Conservation (phyloP, 2,797 vertebrate species). For the Hoplostethus atlanticus region DNA sequence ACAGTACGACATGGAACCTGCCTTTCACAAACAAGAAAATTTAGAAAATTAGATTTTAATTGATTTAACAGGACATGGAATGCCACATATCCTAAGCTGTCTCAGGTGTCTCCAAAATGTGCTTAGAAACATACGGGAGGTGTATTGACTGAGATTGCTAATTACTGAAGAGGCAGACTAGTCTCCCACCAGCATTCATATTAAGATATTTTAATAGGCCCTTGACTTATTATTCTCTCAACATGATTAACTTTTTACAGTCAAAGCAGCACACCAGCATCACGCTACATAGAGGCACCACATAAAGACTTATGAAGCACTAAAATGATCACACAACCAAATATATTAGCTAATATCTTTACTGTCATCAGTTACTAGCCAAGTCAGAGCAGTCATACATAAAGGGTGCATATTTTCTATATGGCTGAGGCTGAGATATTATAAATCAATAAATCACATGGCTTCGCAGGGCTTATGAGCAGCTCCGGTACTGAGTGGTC, state of each 20-base stretch:
- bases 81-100: conserved; percentile 8
- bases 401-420: conserved; percentile 4
- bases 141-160: conserved; percentile 25
- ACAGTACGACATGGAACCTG: conserved; percentile 25
- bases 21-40: conserved; percentile 28
- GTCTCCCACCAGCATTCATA: conserved; percentile 12
- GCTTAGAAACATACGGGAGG: conserved; percentile 11
- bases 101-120: conserved; percentile 16
- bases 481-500: neutral
- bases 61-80: conserved; percentile 45
- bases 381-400: conserved; percentile 2
- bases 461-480: conserved; percentile 13
- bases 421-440: neutral
- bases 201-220: conserved; percentile 5
- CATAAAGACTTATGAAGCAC: conserved; percentile 16
- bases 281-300: neutral
- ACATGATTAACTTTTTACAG: conserved; percentile 15
- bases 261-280: neutral
- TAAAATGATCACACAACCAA: conserved; percentile 10
- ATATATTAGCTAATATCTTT: conserved; percentile 16
- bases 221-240: conserved; percentile 32
- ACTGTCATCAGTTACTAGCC: conserved; percentile 3
- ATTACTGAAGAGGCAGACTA: neutral
- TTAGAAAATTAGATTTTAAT: conserved; percentile 41
- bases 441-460: conserved; percentile 22